These are phyloP conservation scores for Pocillopora damicornis DNA, from an alignment of 64 coral and sea anemone species.

Conservation along the genomic window DNA sequence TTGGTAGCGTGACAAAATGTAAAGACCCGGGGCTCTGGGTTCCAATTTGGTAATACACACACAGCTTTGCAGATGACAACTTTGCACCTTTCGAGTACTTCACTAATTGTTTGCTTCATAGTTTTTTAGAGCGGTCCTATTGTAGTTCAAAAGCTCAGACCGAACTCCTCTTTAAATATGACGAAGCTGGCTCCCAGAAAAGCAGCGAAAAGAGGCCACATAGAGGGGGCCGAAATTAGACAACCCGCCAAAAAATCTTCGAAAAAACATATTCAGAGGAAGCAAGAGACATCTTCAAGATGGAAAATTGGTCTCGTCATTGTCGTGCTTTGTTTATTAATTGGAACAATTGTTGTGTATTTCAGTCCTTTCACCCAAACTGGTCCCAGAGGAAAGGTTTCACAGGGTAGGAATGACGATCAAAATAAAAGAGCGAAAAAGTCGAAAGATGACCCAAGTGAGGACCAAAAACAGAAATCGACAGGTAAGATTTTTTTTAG, in stretches of 20 bases:
- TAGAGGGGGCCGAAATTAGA: neutral
- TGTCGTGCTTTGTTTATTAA: neutral
- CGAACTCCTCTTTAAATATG: neutral
- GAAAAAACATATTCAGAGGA: neutral
- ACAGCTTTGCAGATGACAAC: conserved; percentile 36
- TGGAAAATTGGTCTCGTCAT: neutral
- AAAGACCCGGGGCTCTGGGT: neutral
- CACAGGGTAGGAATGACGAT: neutral
- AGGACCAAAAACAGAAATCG: neutral
- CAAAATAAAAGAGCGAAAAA: neutral
- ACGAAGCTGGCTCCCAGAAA: conserved; percentile 12
- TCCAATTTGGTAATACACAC: conserved; percentile 4
- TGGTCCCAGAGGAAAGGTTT: neutral
- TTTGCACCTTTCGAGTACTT: neutral
- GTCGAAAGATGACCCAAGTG: neutral
- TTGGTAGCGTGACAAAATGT: neutral
- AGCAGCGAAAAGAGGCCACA: neutral
- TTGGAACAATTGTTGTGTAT: conserved; percentile 1
- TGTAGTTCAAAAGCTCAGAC: neutral
- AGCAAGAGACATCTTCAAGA: neutral
- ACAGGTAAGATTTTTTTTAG: neutral
- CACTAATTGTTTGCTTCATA: neutral
- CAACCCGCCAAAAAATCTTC: neutral
- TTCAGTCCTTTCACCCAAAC: neutral
- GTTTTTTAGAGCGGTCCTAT: neutral